These are phyloP conservation scores for Leuciscus waleckii DNA, from an alignment of 2,797 vertebrate species.

Conservation along the genomic window DNA sequence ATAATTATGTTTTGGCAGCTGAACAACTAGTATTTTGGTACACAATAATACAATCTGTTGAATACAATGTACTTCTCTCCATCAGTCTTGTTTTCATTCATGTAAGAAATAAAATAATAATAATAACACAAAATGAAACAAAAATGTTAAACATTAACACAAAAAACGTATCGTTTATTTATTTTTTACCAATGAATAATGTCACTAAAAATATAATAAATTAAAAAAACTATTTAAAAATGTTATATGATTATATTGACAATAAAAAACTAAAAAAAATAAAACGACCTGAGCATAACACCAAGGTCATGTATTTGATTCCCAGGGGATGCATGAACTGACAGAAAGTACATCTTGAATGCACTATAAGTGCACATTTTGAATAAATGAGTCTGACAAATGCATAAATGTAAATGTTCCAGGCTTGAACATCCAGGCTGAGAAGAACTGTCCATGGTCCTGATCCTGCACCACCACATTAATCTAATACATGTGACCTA, in stretches of 20 bases:
- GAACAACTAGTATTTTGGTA: too few relatives aligned
- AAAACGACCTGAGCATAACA: too few relatives aligned
- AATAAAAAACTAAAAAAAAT: too few relatives aligned
- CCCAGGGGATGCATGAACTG: not conserved
- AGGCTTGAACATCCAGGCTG: not conserved
- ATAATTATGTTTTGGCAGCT: too few relatives aligned
- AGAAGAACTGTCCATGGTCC: constrained; percentile 37
- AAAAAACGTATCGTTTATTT: too few relatives aligned
- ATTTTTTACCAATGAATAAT: too few relatives aligned
- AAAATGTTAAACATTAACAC: too few relatives aligned
- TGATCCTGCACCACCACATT: not conserved
- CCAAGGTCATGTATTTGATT: not conserved
- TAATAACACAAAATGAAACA: too few relatives aligned
- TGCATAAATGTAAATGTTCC: not conserved
- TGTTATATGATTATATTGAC: not conserved
- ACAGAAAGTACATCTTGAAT: not conserved
- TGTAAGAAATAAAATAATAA: too few relatives aligned
- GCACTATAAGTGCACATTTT: not conserved
- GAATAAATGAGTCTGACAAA: not conserved
- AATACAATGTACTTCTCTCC: too few relatives aligned
- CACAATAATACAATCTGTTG: too few relatives aligned
- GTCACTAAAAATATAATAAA: not conserved
- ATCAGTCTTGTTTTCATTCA: too few relatives aligned
- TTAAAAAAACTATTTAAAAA: not conserved
- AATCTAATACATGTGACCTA: not conserved